Percentiles rank a stretch among this genome's conserved stretches.
phyloP scores from a whole-genome alignment of 2,113 vertebrate genomes.

The crab-eating macaque (Macaca fascicularis) region DNA sequence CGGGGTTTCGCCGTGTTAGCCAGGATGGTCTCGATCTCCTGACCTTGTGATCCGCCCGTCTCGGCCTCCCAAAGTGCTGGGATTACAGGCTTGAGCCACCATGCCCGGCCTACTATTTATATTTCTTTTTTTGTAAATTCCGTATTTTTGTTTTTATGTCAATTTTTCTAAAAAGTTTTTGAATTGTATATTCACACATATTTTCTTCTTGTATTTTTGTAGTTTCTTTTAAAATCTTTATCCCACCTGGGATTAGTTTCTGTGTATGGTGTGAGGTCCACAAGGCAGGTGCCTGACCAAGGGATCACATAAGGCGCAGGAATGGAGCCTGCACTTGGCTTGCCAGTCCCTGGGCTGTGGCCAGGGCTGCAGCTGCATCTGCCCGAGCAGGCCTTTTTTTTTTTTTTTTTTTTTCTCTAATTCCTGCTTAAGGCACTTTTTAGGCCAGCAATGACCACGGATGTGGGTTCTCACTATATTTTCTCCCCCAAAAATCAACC shows the following conservation, averaged over 20 bases:
- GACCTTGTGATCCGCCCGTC: too few relatives aligned
- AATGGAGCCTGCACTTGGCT: neutral
- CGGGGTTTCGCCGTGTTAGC: too few relatives aligned
- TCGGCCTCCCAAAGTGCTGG: too few relatives aligned
- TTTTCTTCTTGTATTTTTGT: neutral
- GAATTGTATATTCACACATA: neutral
- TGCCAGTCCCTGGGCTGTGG: neutral
- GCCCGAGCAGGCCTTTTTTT: neutral
- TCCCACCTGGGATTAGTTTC: neutral
- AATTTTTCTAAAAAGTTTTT: neutral
- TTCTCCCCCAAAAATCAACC: neutral
- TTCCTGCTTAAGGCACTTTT: neutral
- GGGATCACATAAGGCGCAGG: neutral
- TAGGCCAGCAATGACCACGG: neutral
- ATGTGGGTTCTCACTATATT: neutral
- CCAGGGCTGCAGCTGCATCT: neutral
- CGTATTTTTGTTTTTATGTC: neutral
- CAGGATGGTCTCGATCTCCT: too few relatives aligned
- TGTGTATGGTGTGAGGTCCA: neutral
- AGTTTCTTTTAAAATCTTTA: neutral
- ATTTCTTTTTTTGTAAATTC: neutral
- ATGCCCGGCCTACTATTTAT: neutral
- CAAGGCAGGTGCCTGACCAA: neutral
- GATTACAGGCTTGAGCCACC: too few relatives aligned
- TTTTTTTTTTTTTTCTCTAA: neutral